Conservation (phyloP, 2,797 vertebrate species). For the Tenualosa thibaudeaui region DNA sequence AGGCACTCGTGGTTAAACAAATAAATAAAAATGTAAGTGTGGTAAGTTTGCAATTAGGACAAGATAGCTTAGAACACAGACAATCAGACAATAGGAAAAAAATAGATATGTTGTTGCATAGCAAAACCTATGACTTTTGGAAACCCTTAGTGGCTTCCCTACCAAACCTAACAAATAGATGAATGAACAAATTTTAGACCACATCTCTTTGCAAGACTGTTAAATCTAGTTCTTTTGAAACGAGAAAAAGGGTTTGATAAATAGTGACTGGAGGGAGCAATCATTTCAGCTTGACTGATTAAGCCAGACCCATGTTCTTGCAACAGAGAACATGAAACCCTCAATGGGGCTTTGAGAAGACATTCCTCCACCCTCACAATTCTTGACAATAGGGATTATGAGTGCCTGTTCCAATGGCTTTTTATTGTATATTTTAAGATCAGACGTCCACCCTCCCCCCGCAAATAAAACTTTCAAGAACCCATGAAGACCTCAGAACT, state of each 20-base stretch:
- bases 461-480: slow-evolving; percentile 16
- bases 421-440: slow-evolving; percentile 21
- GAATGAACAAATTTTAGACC: not conserved
- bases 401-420: slow-evolving; percentile 30
- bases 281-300: slow-evolving; percentile 16
- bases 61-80: no score
- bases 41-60: no score
- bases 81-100: not conserved
- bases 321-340: not conserved
- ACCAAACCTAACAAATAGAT: not conserved
- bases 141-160: not conserved
- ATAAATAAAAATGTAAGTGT: no score
- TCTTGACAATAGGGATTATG: not conserved
- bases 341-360: not conserved
- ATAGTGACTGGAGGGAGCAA: not conserved
- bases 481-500: not conserved
- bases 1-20: not conserved
- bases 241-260: not conserved
- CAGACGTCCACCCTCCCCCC: not conserved
- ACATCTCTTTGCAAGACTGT: not conserved
- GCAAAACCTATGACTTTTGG: not conserved
- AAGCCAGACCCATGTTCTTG: not conserved
- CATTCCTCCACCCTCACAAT: not conserved
- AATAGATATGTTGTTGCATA: not conserved
- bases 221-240: not conserved